phyloP scores from a whole-genome alignment of 2,797 vertebrate species.

The Pyrocephalus nanus region DNA sequence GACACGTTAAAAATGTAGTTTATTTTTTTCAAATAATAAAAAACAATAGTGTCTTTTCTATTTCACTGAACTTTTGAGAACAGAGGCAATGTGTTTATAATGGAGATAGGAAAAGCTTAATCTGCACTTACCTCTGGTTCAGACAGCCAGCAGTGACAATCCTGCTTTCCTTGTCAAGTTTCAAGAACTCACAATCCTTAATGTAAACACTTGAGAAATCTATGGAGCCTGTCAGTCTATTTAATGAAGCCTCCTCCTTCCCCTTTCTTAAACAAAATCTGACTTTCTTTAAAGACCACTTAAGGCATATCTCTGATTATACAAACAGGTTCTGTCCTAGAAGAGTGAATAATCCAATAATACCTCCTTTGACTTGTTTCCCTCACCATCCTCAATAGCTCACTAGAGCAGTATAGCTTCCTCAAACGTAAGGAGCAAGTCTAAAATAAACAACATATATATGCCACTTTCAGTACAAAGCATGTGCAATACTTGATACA shows the following conservation, averaged over 20 bases:
- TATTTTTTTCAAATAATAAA: not conserved
- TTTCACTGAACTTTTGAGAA: constrained; percentile 24
- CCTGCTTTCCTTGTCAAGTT: constrained; percentile 74
- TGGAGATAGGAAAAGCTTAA: constrained; percentile 72
- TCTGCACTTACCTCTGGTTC: constrained; percentile 74
- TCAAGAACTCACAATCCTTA: constrained; percentile 79
- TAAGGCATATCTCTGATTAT: constrained; percentile 75
- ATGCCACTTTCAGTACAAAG: not conserved
- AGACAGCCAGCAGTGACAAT: constrained; percentile 74
- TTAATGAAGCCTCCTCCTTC: constrained; percentile 76
- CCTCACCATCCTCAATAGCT: not conserved
- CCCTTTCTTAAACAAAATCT: constrained; percentile 76
- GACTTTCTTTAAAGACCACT: constrained; percentile 73
- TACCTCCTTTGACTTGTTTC: constrained; percentile 26
- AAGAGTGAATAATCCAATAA: constrained; percentile 64
- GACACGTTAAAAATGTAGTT: not conserved
- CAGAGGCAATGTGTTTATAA: constrained; percentile 60
- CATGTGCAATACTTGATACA: not conserved
- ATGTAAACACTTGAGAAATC: constrained; percentile 83
- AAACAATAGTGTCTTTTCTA: not conserved
- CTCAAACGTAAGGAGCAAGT: not conserved
- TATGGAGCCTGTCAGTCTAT: constrained; percentile 79
- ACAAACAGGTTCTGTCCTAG: constrained; percentile 70
- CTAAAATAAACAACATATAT: not conserved
- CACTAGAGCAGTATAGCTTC: not conserved